Percentiles rank a stretch among this genome's conserved stretches.
Conservation (phyloP, 1,140 invertebrate species). For the Drosophila murphyi region DNA sequence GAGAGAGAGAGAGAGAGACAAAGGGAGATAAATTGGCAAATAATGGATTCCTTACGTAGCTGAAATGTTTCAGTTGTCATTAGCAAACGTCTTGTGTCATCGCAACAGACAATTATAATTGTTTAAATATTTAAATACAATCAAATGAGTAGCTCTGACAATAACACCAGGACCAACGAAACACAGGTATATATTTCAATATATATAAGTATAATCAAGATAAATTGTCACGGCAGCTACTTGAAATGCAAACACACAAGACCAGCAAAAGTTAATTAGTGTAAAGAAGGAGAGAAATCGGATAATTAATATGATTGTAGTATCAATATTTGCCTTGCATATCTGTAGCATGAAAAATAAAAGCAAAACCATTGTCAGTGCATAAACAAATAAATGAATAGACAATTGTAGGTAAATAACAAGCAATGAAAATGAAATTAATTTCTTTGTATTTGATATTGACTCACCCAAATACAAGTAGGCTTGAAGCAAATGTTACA, state of each 20-base stretch:
- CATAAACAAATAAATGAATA: not conserved
- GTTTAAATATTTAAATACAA: constrained; percentile 62
- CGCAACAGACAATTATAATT: constrained; percentile 65
- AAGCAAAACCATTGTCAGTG: not conserved
- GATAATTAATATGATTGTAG: not conserved
- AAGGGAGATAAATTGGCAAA: not conserved
- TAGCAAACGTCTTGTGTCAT: constrained; percentile 34
- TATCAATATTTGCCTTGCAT: not conserved
- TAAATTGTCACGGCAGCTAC: too few species aligned
- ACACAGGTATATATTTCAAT: too few species aligned
- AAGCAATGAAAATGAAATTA: not conserved
- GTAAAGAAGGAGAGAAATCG: not conserved
- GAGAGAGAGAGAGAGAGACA: not conserved
- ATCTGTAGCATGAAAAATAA: not conserved
- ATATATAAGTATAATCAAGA: not conserved
- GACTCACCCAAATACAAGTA: not conserved
- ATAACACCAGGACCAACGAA: not conserved
- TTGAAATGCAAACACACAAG: not conserved
- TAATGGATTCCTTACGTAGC: constrained; percentile 27
- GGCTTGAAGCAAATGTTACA: not conserved
- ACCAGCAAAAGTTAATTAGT: too few species aligned
- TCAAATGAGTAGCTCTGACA: constrained; percentile 46
- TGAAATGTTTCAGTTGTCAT: constrained; percentile 32
- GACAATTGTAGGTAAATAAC: not conserved
- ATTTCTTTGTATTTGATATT: constrained; percentile 1